Evolutionary conservation across 2,888 invertebrate species (phyloP).

Genomic region (Hydraecia micacea): DNA sequence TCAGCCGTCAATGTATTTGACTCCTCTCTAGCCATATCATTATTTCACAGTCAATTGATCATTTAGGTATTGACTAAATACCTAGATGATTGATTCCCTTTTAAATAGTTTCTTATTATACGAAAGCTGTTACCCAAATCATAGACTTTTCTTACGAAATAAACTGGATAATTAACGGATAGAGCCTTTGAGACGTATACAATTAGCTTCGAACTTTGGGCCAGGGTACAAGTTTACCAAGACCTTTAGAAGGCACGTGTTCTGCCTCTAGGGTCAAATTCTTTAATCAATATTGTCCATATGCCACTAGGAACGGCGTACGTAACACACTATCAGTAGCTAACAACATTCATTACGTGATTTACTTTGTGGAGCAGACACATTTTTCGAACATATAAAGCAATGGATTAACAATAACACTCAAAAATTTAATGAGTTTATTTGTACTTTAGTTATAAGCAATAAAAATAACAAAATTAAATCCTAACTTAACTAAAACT

Average conservation of each 20-base stretch:
- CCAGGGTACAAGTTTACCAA: constrained; percentile 7
- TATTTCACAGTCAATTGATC: not conserved
- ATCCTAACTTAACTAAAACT: too few relatives aligned
- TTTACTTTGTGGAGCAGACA: too few relatives aligned
- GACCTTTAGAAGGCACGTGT: not conserved
- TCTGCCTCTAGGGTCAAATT: not conserved
- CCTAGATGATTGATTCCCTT: not conserved
- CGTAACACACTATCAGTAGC: too few relatives aligned
- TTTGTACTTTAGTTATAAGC: too few relatives aligned
- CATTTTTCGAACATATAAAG: too few relatives aligned
- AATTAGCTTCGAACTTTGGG: not conserved
- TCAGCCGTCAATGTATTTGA: too few relatives aligned
- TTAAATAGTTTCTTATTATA: too few relatives aligned
- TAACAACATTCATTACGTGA: too few relatives aligned
- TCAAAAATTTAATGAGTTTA: too few relatives aligned
- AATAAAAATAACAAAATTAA: too few relatives aligned
- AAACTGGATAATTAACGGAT: not conserved
- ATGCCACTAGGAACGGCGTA: too few relatives aligned
- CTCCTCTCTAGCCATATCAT: not conserved
- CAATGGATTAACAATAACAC: too few relatives aligned
- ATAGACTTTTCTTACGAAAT: not conserved
- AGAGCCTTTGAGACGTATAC: not conserved
- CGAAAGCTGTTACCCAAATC: not conserved
- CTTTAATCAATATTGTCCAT: not conserved
- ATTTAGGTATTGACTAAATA: not conserved